phyloP scores from a whole-genome alignment of 2,888 invertebrate species.

The Ectropis crepuscularia region DNA sequence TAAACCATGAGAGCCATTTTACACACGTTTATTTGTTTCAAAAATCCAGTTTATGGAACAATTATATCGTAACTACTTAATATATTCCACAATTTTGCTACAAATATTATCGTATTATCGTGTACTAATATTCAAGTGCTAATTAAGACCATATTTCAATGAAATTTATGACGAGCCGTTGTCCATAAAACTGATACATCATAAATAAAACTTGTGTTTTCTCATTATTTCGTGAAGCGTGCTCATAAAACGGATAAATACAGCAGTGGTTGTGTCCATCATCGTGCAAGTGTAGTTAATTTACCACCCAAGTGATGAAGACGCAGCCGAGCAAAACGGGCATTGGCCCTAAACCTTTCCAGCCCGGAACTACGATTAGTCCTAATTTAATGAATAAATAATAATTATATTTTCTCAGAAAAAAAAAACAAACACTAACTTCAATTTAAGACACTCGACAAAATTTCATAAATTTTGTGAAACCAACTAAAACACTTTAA shows the following conservation, averaged over 20 bases:
- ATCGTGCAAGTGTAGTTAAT: constrained; percentile 34
- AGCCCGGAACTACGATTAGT: neutral
- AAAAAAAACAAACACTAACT: too few species aligned
- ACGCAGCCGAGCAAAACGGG: constrained; percentile 56
- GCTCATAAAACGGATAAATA: constrained; percentile 14
- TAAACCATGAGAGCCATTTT: neutral
- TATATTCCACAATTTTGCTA: too few species aligned
- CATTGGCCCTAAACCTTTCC: constrained; percentile 54
- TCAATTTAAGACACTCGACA: too few species aligned
- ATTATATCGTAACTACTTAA: too few species aligned
- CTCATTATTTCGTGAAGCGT: neutral
- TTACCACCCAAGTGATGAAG: constrained; percentile 41
- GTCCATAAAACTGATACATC: neutral
- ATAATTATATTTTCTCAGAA: too few species aligned
- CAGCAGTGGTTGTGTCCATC: constrained; percentile 11
- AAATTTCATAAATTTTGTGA: too few species aligned
- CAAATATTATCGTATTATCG: too few species aligned
- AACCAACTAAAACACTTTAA: too few species aligned
- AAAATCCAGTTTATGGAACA: too few species aligned
- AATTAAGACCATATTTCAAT: too few species aligned
- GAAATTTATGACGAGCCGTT: too few species aligned
- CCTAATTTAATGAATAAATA: neutral
- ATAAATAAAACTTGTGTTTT: neutral
- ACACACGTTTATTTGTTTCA: neutral
- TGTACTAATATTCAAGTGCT: too few species aligned